These are phyloP conservation scores for Autographa pulchrina DNA, from an alignment of 2,888 invertebrate species.

Conservation along the genomic window DNA sequence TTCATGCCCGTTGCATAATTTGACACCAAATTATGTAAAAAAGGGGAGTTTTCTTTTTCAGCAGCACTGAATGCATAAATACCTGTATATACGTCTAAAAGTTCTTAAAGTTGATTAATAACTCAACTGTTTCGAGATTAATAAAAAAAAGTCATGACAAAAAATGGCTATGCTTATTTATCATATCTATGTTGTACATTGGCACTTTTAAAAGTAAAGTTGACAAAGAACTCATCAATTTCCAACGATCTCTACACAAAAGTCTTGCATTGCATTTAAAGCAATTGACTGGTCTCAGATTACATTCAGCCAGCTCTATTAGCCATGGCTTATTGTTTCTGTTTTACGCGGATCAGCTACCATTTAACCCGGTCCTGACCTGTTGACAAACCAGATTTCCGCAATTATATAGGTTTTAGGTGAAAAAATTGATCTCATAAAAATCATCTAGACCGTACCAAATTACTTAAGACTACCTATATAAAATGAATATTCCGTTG, in stretches of 20 bases:
- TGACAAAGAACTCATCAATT: not conserved
- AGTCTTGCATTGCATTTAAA: not conserved
- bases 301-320: not conserved
- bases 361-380: slow-evolving; percentile 22
- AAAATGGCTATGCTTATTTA: too few species aligned
- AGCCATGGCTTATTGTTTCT: not conserved
- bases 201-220: not conserved
- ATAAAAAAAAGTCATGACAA: too few species aligned
- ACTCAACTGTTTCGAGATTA: too few species aligned
- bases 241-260: not conserved
- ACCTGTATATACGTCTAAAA: too few species aligned
- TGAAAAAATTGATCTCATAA: not conserved
- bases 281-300: not conserved
- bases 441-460: not conserved
- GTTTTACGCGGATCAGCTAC: not conserved
- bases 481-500: not conserved
- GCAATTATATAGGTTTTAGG: slow-evolving; percentile 16
- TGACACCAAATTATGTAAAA: too few species aligned
- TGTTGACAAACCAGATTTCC: slow-evolving; percentile 43
- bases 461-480: not conserved
- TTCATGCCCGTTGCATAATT: not conserved
- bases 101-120: too few species aligned
- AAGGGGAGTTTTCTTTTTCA: too few species aligned
- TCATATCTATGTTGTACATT: too few species aligned
- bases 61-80: too few species aligned